phyloP scores from a whole-genome alignment of 1,140 invertebrate genomes.

The Drosophila elegans region DNA sequence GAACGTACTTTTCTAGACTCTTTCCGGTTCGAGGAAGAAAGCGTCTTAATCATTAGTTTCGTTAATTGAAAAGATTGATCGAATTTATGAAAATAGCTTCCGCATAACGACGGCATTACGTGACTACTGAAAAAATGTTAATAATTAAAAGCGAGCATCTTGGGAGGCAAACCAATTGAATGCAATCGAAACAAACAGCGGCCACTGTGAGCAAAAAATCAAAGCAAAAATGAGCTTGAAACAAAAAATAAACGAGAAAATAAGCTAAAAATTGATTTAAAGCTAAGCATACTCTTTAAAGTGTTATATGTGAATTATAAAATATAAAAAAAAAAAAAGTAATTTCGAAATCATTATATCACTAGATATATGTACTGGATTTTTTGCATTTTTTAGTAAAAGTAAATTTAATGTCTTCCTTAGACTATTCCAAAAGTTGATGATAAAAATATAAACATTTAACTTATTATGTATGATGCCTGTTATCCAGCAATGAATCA shows the following conservation, averaged over 20 bases:
- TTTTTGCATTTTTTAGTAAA: no score
- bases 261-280: background rate
- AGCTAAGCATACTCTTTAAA: background rate
- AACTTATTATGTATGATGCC: background rate
- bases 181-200: conserved; percentile 37
- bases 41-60: conserved; percentile 23
- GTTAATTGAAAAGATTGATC: conserved; percentile 38
- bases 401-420: no score
- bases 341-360: no score
- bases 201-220: conserved; percentile 22
- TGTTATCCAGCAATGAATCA: conserved; percentile 27
- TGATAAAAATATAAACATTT: background rate
- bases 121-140: conserved; percentile 36
- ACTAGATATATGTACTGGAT: no score
- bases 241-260: conserved; percentile 1
- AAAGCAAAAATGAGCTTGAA: conserved; percentile 19
- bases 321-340: no score
- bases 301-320: no score
- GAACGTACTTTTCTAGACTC: conserved; percentile 1
- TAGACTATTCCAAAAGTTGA: no score
- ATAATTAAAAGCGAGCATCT: conserved; percentile 48
- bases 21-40: conserved; percentile 15
- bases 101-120: conserved; percentile 46
- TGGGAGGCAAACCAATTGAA: conserved; percentile 46
- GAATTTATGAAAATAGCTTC: conserved; percentile 27